Conservation (phyloP, 2,797 vertebrate genomes). For the Enteromius afrohamiltoni region DNA sequence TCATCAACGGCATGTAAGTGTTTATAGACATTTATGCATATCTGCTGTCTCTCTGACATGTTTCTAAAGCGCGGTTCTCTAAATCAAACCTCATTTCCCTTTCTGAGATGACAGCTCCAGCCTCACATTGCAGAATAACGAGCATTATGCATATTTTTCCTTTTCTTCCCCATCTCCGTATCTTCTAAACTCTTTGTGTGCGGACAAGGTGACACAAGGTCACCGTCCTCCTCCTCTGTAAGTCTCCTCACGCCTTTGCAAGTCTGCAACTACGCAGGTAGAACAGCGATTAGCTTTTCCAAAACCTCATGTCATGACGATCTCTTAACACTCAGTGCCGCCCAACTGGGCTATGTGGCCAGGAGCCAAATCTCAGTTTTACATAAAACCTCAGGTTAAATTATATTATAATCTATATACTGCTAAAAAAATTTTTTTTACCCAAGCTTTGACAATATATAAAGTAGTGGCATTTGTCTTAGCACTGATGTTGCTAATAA, state of each 20-base stretch:
- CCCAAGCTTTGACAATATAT: neutral
- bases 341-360: conserved; percentile 16
- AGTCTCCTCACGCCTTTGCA: conserved; percentile 51
- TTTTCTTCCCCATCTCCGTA: neutral
- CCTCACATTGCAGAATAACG: conserved; percentile 3
- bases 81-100: neutral
- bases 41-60: conserved; percentile 5
- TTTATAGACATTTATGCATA: conserved; percentile 18
- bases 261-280: conserved; percentile 18
- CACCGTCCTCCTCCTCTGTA: conserved; percentile 3
- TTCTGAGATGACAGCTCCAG: neutral
- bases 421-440: neutral
- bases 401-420: neutral
- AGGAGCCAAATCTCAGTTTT: conserved; percentile 8
- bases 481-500: conserved; percentile 9
- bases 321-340: conserved; percentile 17
- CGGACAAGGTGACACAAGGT: conserved; percentile 45
- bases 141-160: neutral
- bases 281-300: conserved; percentile 34
- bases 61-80: neutral
- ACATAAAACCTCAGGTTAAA: neutral
- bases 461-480: conserved; percentile 1
- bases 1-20: neutral
- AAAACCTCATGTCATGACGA: conserved; percentile 23
- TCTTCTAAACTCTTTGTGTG: conserved; percentile 22